Percentiles rank a stretch among this genome's conserved stretches.
Conservation (phyloP, 2,888 invertebrate genomes). For the Apodemia zela region DNA sequence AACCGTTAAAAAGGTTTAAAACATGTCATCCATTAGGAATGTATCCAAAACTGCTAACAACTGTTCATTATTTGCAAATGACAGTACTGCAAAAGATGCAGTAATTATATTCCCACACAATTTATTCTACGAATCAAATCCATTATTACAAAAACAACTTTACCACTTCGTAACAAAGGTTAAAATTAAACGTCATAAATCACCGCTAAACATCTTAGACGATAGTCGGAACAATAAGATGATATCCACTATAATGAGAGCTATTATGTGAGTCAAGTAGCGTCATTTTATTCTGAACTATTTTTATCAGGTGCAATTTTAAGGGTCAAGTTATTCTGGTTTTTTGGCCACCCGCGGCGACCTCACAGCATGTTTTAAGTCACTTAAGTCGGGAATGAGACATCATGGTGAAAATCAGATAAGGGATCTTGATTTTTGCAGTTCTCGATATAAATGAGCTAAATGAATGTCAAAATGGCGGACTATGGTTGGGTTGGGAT, state of each 20-base stretch:
- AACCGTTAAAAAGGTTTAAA: constrained; percentile 19
- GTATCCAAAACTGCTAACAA: constrained; percentile 25
- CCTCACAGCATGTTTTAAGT: constrained; percentile 53
- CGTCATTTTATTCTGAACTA: constrained; percentile 2
- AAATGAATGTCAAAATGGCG: constrained; percentile 6
- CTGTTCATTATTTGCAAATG: constrained; percentile 39
- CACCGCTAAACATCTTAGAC: constrained; percentile 39
- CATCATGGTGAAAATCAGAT: constrained; percentile 47
- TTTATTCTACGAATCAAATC: constrained; percentile 42
- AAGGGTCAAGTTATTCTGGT: constrained; percentile 42
- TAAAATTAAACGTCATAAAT: constrained; percentile 28
- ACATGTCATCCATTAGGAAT: constrained; percentile 27
- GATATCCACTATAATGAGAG: constrained; percentile 10
- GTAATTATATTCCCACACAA: constrained; percentile 44
- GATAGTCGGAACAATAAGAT: constrained; percentile 48
- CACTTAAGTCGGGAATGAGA: constrained; percentile 48
- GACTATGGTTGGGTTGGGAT: not conserved
- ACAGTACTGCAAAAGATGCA: constrained; percentile 48
- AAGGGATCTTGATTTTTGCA: constrained; percentile 30
- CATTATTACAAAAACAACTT: constrained; percentile 23
- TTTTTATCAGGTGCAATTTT: constrained; percentile 13
- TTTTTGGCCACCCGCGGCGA: constrained; percentile 58
- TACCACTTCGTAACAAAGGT: constrained; percentile 32
- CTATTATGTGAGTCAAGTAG: constrained; percentile 11
- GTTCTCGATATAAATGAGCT: constrained; percentile 26